These are phyloP conservation scores for Automeris io DNA, from an alignment of 2,888 invertebrate species.

Conservation along the genomic window DNA sequence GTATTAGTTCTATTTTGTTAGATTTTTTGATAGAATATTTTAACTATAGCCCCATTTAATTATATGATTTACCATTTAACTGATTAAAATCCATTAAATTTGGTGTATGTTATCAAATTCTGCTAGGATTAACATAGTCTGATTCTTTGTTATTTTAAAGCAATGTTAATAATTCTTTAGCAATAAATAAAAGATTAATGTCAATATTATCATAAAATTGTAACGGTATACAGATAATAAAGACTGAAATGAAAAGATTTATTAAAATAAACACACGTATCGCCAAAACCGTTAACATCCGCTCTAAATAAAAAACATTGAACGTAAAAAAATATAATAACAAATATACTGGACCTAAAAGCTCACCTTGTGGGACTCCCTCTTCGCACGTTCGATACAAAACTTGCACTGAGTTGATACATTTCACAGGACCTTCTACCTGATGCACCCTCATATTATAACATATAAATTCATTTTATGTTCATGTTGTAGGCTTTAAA, in stretches of 20 bases:
- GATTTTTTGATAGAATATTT: no score
- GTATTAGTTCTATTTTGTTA: no score
- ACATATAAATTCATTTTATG: conserved; percentile 42
- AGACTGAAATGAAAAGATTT: neutral
- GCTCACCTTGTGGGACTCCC: conserved; percentile 57
- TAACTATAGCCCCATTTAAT: no score
- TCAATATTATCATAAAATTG: no score
- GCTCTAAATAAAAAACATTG: conserved; percentile 2
- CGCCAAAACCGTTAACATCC: conserved; percentile 13
- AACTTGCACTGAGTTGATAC: conserved; percentile 71
- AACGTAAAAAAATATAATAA: conserved; percentile 21
- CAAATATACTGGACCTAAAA: conserved; percentile 43
- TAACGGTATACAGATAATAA: neutral
- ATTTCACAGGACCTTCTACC: conserved; percentile 71
- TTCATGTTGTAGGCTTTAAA: conserved; percentile 31
- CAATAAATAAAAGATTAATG: no score
- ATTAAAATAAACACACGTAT: conserved; percentile 11
- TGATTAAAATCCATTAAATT: no score
- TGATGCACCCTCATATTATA: conserved; percentile 49
- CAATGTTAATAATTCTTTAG: no score
- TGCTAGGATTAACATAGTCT: no score
- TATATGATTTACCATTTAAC: no score
- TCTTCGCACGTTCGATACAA: conserved; percentile 70
- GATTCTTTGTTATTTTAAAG: no score
- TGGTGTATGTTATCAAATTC: no score